phyloP scores from a whole-genome alignment of 2,797 vertebrate genomes.

The Sus cebifrons region DNA sequence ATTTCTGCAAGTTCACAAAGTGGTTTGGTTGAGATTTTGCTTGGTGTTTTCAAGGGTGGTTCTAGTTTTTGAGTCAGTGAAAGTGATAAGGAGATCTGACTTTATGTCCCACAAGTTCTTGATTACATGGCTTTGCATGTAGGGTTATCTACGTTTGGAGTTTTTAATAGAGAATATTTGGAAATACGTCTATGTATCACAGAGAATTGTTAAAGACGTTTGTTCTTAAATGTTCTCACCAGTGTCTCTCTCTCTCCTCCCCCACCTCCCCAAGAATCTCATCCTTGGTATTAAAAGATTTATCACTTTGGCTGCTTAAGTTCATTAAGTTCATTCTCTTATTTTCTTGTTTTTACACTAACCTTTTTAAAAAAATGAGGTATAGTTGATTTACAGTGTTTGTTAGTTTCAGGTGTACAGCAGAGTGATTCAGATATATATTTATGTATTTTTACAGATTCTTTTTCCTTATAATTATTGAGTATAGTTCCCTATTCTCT shows the following conservation, averaged over 20 bases:
- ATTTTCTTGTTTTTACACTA: constrained; percentile 32
- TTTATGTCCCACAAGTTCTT: background rate
- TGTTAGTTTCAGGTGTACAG: too few species aligned
- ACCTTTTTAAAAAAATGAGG: too few species aligned
- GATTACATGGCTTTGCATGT: background rate
- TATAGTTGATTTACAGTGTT: too few species aligned
- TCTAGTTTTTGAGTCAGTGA: constrained; percentile 3
- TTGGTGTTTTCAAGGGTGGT: background rate
- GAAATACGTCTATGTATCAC: background rate
- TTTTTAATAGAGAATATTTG: constrained; percentile 22
- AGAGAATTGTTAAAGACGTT: constrained; percentile 28
- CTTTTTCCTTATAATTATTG: too few species aligned
- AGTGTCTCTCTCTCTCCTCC: background rate
- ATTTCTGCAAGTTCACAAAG: constrained; percentile 57
- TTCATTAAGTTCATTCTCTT: background rate
- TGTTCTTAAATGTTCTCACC: constrained; percentile 6
- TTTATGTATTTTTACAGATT: too few species aligned
- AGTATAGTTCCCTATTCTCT: background rate
- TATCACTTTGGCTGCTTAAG: constrained; percentile 28
- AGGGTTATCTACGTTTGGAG: background rate
- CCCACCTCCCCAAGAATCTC: background rate
- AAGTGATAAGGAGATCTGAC: background rate
- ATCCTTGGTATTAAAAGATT: constrained; percentile 52
- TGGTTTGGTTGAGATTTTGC: constrained; percentile 50
- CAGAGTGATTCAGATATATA: too few species aligned